Conservation (phyloP, 2,888 invertebrate genomes). For the Ethmia dodecea region DNA sequence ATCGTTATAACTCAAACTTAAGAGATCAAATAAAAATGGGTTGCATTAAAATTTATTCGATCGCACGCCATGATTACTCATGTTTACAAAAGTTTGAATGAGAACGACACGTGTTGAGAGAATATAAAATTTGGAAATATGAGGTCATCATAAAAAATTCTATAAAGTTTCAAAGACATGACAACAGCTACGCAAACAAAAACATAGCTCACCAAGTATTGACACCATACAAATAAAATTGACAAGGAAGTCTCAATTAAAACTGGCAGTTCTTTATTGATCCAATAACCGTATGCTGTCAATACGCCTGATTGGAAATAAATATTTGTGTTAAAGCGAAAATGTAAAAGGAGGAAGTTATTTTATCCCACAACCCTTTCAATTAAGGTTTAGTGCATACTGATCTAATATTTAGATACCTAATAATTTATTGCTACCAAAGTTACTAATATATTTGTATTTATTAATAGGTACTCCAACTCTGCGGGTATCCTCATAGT, state of each 20-base stretch:
- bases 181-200: too few relatives aligned
- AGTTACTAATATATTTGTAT: neutral
- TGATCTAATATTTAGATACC: too few relatives aligned
- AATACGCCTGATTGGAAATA: constrained; percentile 45
- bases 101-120: constrained; percentile 12
- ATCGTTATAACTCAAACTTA: constrained; percentile 16
- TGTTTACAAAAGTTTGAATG: constrained; percentile 15
- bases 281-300: constrained; percentile 42
- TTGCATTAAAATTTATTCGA: constrained; percentile 17
- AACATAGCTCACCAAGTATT: neutral
- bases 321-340: constrained; percentile 32
- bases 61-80: constrained; percentile 16
- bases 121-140: constrained; percentile 2
- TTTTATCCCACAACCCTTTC: neutral
- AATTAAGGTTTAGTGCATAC: too few relatives aligned
- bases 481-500: constrained; percentile 29
- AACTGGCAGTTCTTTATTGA: constrained; percentile 52
- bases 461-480: constrained; percentile 9
- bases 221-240: constrained; percentile 19
- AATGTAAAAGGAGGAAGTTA: constrained; percentile 12
- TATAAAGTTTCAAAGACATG: too few relatives aligned
- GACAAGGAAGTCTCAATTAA: constrained; percentile 44
- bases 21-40: constrained; percentile 14
- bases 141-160: too few relatives aligned
- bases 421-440: too few relatives aligned